Percentiles rank a stretch among this genome's conserved stretches.
phyloP scores from a whole-genome alignment of 2,888 invertebrate genomes.

The Troides oblongomaculatus region DNA sequence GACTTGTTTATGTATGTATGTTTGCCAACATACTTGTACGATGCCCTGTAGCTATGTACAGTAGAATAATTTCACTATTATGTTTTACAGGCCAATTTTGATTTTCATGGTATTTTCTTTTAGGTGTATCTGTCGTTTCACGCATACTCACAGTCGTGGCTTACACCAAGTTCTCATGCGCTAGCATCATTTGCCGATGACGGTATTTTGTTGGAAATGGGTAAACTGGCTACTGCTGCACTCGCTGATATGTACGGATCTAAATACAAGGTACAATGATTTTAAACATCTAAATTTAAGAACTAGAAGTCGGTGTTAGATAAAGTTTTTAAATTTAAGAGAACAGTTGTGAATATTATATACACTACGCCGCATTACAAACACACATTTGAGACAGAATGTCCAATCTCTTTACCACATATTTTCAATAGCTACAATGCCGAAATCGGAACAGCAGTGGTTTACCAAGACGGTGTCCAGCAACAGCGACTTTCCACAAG shows the following conservation, averaged over 20 bases:
- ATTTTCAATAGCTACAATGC: no score
- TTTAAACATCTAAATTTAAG: not conserved
- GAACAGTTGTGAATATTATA: no score
- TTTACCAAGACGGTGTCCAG: no score
- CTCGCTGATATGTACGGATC: slow-evolving; percentile 82
- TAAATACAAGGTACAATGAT: slow-evolving; percentile 75
- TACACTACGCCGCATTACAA: no score
- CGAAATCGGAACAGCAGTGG: no score
- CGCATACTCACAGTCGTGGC: slow-evolving; percentile 83
- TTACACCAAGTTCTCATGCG: slow-evolving; percentile 81
- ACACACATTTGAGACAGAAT: no score
- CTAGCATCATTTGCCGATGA: slow-evolving; percentile 75
- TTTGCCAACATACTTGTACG: no score
- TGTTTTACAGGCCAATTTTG: not conserved
- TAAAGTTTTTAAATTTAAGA: not conserved
- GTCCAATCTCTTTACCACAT: no score
- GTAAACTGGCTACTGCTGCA: slow-evolving; percentile 81
- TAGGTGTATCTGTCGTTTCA: slow-evolving; percentile 82
- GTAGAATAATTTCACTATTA: no score
- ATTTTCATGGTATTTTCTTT: not conserved
- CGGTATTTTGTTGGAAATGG: slow-evolving; percentile 79
- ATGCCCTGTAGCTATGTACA: no score
- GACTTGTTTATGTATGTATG: no score
- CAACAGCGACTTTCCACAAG: no score
- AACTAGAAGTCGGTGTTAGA: not conserved